Percentiles rank a stretch among this genome's conserved stretches.
phyloP scores from a whole-genome alignment of 2,797 vertebrate genomes.

The Eulemur rubriventer region DNA sequence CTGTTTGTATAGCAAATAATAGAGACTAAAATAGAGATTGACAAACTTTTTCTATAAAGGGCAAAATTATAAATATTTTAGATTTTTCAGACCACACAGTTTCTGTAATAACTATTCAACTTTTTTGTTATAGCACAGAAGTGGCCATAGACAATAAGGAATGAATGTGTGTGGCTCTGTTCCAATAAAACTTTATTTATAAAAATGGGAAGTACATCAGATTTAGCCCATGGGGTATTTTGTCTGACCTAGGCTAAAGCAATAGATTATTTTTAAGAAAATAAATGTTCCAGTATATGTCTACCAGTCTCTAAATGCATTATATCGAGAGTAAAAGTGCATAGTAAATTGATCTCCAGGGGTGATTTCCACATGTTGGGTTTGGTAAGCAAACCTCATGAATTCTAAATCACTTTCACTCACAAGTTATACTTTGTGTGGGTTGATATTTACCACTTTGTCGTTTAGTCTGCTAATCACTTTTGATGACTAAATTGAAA shows the following conservation, averaged over 20 bases:
- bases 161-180: background rate
- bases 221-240: background rate
- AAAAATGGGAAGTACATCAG: background rate
- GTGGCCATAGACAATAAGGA: background rate
- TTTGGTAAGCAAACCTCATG: background rate
- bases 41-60: background rate
- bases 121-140: background rate
- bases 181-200: conserved; percentile 10
- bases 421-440: background rate
- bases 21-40: background rate
- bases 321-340: background rate
- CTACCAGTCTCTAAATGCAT: background rate
- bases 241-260: background rate
- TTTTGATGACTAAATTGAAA: background rate
- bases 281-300: background rate
- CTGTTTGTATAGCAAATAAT: background rate
- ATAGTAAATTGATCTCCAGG: background rate
- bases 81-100: background rate
- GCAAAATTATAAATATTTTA: background rate
- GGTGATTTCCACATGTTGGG: background rate
- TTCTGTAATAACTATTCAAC: background rate
- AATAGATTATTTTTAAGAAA: conserved; percentile 12
- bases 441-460: background rate
- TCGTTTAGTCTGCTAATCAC: background rate
- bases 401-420: background rate